Conservation (phyloP, 2,797 vertebrate genomes). For the Muscicapa striata region DNA sequence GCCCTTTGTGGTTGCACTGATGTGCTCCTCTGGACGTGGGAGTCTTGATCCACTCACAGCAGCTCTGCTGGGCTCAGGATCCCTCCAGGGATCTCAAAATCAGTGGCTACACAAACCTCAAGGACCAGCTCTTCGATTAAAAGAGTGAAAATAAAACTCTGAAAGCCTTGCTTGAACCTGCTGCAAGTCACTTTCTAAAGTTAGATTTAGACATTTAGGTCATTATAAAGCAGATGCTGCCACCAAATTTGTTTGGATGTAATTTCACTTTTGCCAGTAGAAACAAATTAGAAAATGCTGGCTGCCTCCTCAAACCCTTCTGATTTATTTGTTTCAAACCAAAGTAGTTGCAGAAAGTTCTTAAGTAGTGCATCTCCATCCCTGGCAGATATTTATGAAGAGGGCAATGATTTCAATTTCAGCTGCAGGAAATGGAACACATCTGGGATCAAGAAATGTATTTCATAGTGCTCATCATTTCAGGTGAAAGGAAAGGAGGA, state of each 20-base stretch:
- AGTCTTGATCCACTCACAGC: neutral
- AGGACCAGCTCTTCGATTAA: neutral
- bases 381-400: neutral
- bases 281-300: conserved; percentile 59
- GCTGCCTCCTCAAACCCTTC: neutral
- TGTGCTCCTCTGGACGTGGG: neutral
- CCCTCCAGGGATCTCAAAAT: neutral
- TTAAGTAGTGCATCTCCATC: neutral
- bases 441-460: neutral
- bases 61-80: neutral
- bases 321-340: neutral
- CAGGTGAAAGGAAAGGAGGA: neutral
- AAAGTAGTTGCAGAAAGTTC: neutral
- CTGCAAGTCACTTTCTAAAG: conserved; percentile 50
- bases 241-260: conserved; percentile 45
- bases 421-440: conserved; percentile 12
- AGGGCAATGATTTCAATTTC: neutral
- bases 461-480: neutral
- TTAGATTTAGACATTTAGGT: conserved; percentile 55
- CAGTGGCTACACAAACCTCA: fast-evolving
- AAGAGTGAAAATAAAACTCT: neutral
- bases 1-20: neutral
- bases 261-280: conserved; percentile 36
- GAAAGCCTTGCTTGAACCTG: neutral
- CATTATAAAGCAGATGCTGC: conserved; percentile 43